Percentiles rank a stretch among this genome's conserved stretches.
Evolutionary conservation across 2,888 invertebrate species (phyloP).

Genomic region (Cyclophora punctaria): DNA sequence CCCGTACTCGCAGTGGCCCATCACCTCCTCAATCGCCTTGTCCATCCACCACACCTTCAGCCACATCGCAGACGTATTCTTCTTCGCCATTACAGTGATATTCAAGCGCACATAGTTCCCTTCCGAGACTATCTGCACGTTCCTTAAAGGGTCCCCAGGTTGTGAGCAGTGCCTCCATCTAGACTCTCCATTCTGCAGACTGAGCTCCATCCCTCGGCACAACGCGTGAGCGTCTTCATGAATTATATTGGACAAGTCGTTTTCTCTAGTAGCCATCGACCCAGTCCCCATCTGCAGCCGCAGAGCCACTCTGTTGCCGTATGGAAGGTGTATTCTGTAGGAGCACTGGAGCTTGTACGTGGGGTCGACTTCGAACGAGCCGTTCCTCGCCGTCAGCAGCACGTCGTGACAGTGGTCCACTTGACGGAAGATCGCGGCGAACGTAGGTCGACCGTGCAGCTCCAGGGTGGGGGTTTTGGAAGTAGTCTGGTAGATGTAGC

Average conservation of each 20-base stretch:
- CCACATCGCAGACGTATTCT: constrained; percentile 64
- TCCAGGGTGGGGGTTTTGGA: constrained; percentile 72
- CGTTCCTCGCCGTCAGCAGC: constrained; percentile 77
- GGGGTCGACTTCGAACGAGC: constrained; percentile 78
- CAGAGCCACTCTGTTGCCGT: constrained; percentile 80
- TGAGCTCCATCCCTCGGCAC: constrained; percentile 75
- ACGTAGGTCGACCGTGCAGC: constrained; percentile 78
- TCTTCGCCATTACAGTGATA: constrained; percentile 55
- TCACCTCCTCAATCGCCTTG: constrained; percentile 75
- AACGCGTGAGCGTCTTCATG: constrained; percentile 49
- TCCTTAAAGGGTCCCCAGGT: constrained; percentile 72
- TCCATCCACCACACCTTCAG: constrained; percentile 79
- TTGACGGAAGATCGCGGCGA: constrained; percentile 78
- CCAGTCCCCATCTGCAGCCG: constrained; percentile 75
- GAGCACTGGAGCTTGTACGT: constrained; percentile 77
- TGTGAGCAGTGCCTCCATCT: constrained; percentile 77
- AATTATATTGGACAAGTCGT: constrained; percentile 49
- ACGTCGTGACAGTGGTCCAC: constrained; percentile 84
- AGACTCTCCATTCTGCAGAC: constrained; percentile 73
- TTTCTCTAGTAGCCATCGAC: constrained; percentile 42
- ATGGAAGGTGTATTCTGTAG: constrained; percentile 81
- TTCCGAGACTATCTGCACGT: constrained; percentile 76
- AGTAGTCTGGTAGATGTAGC: constrained; percentile 70
- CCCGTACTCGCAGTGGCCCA: constrained; percentile 80
- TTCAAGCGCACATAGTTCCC: constrained; percentile 72